Evolutionary conservation across 2,113 vertebrate genomes (phyloP).

Genomic region (Erythrocebus patas): DNA sequence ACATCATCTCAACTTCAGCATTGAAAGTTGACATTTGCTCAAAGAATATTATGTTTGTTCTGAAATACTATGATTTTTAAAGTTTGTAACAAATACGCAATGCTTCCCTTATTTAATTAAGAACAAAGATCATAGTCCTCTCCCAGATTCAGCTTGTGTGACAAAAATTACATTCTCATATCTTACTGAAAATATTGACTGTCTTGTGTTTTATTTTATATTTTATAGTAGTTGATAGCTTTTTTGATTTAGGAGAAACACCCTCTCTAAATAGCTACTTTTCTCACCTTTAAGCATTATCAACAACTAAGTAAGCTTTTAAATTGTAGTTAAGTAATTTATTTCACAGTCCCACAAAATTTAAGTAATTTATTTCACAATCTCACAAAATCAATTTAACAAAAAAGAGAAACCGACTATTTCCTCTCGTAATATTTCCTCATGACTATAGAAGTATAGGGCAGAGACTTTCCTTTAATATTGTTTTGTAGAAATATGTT

Average conservation of each 20-base stretch:
- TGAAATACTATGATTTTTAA: background rate
- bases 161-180: background rate
- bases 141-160: background rate
- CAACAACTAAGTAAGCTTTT: background rate
- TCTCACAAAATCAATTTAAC: background rate
- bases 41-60: background rate
- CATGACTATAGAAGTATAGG: background rate
- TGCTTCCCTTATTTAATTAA: background rate
- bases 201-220: background rate
- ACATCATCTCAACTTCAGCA: background rate
- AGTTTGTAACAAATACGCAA: background rate
- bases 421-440: background rate
- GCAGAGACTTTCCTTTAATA: background rate
- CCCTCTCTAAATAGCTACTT: background rate
- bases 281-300: background rate
- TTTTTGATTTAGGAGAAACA: background rate
- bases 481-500: background rate
- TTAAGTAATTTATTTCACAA: background rate
- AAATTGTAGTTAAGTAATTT: background rate
- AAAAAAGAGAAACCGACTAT: background rate
- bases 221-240: background rate
- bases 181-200: background rate
- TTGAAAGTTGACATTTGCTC: background rate
- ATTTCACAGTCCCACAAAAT: background rate
- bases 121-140: background rate